Percentiles rank a stretch among this genome's conserved stretches.
phyloP scores from a whole-genome alignment of 1,140 invertebrate genomes.

The Megalopta genalis region DNA sequence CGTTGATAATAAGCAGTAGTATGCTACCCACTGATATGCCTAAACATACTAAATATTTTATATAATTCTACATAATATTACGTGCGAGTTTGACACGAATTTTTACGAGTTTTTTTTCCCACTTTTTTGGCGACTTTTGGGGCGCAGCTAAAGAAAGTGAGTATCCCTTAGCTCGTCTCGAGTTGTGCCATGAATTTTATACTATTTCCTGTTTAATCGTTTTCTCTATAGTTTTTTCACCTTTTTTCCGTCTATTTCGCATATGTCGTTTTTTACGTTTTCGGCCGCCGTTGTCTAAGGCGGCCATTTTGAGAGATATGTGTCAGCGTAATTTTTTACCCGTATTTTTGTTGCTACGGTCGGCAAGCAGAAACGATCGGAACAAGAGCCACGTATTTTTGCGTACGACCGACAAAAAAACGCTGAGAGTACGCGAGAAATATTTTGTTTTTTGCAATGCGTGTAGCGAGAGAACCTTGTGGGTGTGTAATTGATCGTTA shows the following conservation, averaged over 20 bases:
- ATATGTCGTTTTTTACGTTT: conserved; percentile 23
- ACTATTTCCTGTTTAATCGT: conserved; percentile 48
- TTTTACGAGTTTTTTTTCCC: conserved; percentile 79
- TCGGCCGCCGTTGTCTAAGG: conserved; percentile 23
- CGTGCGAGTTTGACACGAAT: conserved; percentile 78
- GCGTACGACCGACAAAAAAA: conserved; percentile 4
- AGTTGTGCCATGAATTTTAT: conserved; percentile 67
- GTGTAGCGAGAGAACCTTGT: conserved; percentile 33
- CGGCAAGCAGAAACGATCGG: conserved; percentile 38
- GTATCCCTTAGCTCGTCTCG: conserved; percentile 72
- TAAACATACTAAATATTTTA: conserved; percentile 68
- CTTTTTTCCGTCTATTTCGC: conserved; percentile 46
- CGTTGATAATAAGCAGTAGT: conserved; percentile 62
- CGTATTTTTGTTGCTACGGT: conserved; percentile 54
- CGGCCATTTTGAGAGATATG: conserved; percentile 40
- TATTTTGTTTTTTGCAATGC: conserved; percentile 56
- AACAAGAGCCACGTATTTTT: conserved; percentile 31
- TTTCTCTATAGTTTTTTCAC: conserved; percentile 49
- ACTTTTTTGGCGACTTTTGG: conserved; percentile 80
- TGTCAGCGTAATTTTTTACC: conserved; percentile 40
- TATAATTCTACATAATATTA: conserved; percentile 69
- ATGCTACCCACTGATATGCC: conserved; percentile 65
- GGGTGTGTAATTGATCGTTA: conserved; percentile 34
- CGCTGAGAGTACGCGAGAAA: conserved; percentile 48
- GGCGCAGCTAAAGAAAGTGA: conserved; percentile 76